Conservation (phyloP, 2,797 vertebrate species). For the Manis javanica region DNA sequence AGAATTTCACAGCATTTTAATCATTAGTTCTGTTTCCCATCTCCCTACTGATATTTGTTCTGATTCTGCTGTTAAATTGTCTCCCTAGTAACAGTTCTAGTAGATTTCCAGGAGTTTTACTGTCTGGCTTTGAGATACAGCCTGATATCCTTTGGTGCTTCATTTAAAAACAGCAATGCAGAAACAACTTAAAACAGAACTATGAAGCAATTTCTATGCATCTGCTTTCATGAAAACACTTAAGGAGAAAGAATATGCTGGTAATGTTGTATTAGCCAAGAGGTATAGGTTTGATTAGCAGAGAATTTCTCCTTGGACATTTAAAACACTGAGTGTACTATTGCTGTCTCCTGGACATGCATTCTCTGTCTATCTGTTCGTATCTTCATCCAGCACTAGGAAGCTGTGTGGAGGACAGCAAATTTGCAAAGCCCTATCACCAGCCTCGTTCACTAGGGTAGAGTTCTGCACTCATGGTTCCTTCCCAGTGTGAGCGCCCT, state of each 20-base stretch:
- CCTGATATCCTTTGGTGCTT: constrained; percentile 48
- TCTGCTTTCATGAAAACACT: not conserved
- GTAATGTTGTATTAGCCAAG: not conserved
- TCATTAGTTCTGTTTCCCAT: constrained; percentile 31
- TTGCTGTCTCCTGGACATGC: not conserved
- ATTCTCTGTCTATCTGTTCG: not conserved
- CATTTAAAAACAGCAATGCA: constrained; percentile 43
- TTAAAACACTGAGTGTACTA: not conserved
- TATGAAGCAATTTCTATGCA: constrained; percentile 7
- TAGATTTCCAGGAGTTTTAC: constrained; percentile 34
- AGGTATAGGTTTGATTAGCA: not conserved
- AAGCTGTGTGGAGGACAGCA: not conserved
- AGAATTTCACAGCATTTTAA: constrained; percentile 12
- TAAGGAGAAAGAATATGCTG: not conserved
- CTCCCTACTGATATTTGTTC: constrained; percentile 10
- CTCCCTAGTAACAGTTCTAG: constrained; percentile 62
- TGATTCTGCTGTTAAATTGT: constrained; percentile 27
- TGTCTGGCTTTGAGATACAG: constrained; percentile 47
- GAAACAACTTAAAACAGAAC: constrained; percentile 51
- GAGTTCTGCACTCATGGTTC: accelerated
- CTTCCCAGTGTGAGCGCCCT: not conserved
- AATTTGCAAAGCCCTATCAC: not conserved
- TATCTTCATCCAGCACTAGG: not conserved
- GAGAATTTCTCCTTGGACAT: not conserved
- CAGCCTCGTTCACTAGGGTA: not conserved